Base-by-base conservation (phyloP, 2,113 vertebrate genomes). In the Cyanistes caeruleus region DNA sequence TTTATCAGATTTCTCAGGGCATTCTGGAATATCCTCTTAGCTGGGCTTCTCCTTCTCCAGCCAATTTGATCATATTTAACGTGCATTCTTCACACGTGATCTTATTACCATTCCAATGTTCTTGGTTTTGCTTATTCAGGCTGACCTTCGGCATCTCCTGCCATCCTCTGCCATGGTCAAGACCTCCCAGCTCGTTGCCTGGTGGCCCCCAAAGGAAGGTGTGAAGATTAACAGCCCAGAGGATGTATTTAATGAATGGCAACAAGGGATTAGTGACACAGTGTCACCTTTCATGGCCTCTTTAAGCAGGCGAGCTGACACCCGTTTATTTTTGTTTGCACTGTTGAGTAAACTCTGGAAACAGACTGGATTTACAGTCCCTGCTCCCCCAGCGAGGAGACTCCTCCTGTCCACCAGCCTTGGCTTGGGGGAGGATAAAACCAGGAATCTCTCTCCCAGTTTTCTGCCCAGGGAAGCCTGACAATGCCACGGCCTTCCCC, bases 241-340 rank as follows among this genome's bases (percentile, higher is more conserved):
- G 97, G 97, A 97, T 96, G 96, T 96, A 91, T 97, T 98, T 98
- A 98, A 98, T 97, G 96, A 97, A 98, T 65, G 96, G 97, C 97
- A 97, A 98, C 97, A 97, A 95, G 97, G 95, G 97, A 98, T 97
- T 97, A 97, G 96, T 95, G 96, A 97, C 93, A 96, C 93, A 96
- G 90, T 97, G 97, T 97, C 86, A 70, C 97, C 97, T 98, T 98
- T 96, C 96, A 97, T 67, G 95, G 96, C 84, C 96, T 96, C 90
- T 97, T 96, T 92, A 97, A 88, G 89, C 94, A 56, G 92, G 67
- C 78, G 77, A 91, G 94, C 93, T 93, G 97, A 98, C 97, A 97
- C 86, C 43, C 78, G 97, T 97, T 98, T 98, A 97, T 98, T 98
- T 98, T 97, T 98, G 96, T 98, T 98, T 98, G 95, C 94, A 78